phyloP scores from a whole-genome alignment of 2,888 invertebrate genomes.

The Limnephilus marmoratus region DNA sequence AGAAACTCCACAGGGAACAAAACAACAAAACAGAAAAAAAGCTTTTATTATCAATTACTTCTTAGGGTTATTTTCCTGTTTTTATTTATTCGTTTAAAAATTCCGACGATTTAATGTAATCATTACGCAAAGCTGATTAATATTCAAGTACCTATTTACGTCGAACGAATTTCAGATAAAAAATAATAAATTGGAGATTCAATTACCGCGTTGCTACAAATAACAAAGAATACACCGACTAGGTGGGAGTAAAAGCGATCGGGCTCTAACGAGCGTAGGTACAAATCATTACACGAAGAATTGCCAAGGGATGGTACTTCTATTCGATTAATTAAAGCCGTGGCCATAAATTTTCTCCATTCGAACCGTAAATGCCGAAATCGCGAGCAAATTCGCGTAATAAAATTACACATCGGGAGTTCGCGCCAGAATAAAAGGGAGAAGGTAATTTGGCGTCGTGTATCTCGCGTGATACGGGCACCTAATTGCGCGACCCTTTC shows the following conservation, averaged over 20 bases:
- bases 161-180: conserved; percentile 16
- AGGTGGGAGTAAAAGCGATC: conserved; percentile 2
- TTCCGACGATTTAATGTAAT: conserved; percentile 30
- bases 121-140: conserved; percentile 38
- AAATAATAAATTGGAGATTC: conserved; percentile 45
- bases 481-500: conserved; percentile 27
- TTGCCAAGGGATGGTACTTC: conserved; percentile 51
- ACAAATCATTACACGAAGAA: conserved; percentile 48
- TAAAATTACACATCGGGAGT: conserved; percentile 48
- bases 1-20: conserved; percentile 1
- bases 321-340: conserved; percentile 60
- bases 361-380: conserved; percentile 56
- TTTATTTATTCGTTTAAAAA: conserved; percentile 26
- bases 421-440: conserved; percentile 31
- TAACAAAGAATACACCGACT: conserved; percentile 31
- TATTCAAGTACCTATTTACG: conserved; percentile 34
- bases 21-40: not conserved
- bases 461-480: conserved; percentile 34
- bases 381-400: conserved; percentile 50
- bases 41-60: not conserved
- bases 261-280: conserved; percentile 37
- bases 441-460: not conserved
- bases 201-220: conserved; percentile 35
- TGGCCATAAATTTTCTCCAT: conserved; percentile 56
- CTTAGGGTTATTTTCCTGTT: conserved; percentile 10